phyloP scores from a whole-genome alignment of 2,113 vertebrate species.

The Spilogale gracilis region DNA sequence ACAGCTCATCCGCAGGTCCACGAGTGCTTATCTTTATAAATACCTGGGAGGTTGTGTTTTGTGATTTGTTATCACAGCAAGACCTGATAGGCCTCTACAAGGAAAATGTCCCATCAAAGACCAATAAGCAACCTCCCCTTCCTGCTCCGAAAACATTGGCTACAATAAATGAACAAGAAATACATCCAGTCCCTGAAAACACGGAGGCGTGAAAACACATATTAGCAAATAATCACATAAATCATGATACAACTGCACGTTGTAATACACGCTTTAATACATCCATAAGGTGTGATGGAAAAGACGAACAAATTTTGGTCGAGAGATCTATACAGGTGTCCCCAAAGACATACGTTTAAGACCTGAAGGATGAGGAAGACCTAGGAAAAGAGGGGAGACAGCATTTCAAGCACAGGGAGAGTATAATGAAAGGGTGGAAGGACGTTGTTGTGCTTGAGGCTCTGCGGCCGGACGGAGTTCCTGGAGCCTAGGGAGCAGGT shows the following conservation, averaged over 20 bases:
- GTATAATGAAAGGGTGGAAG: neutral
- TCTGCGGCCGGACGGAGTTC: neutral
- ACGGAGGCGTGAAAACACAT: neutral
- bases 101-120: neutral
- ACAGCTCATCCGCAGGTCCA: neutral
- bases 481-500: accelerated
- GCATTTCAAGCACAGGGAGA: neutral
- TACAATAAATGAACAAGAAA: neutral
- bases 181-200: neutral
- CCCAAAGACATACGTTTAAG: neutral
- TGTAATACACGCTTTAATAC: neutral
- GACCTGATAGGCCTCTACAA: neutral
- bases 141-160: neutral
- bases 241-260: neutral
- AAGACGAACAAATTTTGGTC: neutral
- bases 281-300: neutral
- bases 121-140: neutral
- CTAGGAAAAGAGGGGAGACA: neutral
- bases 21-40: neutral
- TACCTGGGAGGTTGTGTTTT: neutral
- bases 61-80: neutral
- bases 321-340: neutral
- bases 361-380: neutral
- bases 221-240: neutral
- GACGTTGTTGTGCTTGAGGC: neutral